A percentile compares a stretch with the other conserved stretches of the same genome.
These are phyloP conservation scores for Megaleporinus macrocephalus DNA, from an alignment of 2,113 vertebrate species.

Conservation along the genomic window DNA sequence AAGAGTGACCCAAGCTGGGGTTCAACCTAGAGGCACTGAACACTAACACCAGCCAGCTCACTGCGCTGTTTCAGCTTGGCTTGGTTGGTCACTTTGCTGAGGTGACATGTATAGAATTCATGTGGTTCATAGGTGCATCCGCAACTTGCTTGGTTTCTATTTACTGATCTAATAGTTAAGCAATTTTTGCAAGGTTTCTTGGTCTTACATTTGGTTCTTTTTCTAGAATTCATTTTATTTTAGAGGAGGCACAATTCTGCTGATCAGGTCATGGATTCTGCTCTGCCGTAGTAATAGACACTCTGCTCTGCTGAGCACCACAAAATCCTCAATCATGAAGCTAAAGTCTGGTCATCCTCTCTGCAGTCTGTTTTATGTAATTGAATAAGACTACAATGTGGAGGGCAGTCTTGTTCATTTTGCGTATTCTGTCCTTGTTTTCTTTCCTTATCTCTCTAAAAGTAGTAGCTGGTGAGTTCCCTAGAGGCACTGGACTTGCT, in stretches of 20 bases:
- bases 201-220: background rate
- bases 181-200: background rate
- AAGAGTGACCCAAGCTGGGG: slow-evolving; percentile 51
- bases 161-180: background rate
- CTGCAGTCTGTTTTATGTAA: background rate
- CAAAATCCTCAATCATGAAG: background rate
- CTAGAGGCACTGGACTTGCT: slow-evolving; percentile 4
- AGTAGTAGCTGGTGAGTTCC: slow-evolving; percentile 13
- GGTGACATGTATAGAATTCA: background rate
- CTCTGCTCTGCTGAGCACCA: background rate
- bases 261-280: background rate
- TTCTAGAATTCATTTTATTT: background rate
- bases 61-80: slow-evolving; percentile 6
- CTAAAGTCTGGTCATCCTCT: background rate
- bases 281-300: background rate
- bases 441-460: background rate
- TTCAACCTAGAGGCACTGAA: slow-evolving; percentile 34
- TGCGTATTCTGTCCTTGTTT: background rate
- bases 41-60: background rate
- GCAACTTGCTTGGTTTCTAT: background rate
- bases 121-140: background rate
- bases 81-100: background rate
- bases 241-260: background rate
- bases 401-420: background rate
- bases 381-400: background rate